A percentile compares a stretch with the other conserved stretches of the same genome.
Conservation (phyloP, 2,888 invertebrate genomes). For the Apoderus coryli region DNA sequence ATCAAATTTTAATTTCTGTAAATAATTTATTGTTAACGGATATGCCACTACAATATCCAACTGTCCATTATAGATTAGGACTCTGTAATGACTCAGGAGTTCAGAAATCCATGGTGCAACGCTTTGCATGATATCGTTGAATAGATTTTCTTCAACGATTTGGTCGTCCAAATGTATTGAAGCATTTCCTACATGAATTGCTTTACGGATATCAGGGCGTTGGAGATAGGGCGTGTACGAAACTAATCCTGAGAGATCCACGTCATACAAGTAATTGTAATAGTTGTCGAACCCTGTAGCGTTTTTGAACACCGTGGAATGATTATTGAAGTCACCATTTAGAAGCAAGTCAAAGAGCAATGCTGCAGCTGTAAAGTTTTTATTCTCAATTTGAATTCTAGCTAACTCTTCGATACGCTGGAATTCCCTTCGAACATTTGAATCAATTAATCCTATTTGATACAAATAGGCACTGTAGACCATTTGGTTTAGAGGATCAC, state of each 20-base stretch:
- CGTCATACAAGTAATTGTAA: conserved; percentile 55
- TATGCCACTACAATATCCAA: conserved; percentile 79
- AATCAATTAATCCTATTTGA: conserved; percentile 52
- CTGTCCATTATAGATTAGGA: conserved; percentile 77
- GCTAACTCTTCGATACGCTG: conserved; percentile 29
- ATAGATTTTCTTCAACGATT: conserved; percentile 12
- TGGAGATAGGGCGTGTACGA: too few relatives aligned
- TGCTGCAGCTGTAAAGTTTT: conserved; percentile 55
- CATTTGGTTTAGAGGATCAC: conserved; percentile 40
- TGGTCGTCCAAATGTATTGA: conserved; percentile 21
- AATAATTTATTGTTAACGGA: conserved; percentile 62
- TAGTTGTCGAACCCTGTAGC: conserved; percentile 63
- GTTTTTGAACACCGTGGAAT: conserved; percentile 51
- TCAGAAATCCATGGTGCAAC: conserved; percentile 31
- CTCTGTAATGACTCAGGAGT: conserved; percentile 46
- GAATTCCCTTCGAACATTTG: conserved; percentile 41
- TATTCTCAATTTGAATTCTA: conserved; percentile 41
- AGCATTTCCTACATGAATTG: conserved; percentile 78
- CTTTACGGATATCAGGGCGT: conserved; percentile 22
- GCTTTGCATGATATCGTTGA: conserved; percentile 17
- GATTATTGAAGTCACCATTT: conserved; percentile 48
- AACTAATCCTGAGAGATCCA: conserved; percentile 39
- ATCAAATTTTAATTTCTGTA: conserved; percentile 51
- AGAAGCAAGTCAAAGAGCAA: conserved; percentile 55
- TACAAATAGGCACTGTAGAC: conserved; percentile 55